phyloP scores from a whole-genome alignment of 2,888 invertebrate genomes.

The Drepana falcataria region DNA sequence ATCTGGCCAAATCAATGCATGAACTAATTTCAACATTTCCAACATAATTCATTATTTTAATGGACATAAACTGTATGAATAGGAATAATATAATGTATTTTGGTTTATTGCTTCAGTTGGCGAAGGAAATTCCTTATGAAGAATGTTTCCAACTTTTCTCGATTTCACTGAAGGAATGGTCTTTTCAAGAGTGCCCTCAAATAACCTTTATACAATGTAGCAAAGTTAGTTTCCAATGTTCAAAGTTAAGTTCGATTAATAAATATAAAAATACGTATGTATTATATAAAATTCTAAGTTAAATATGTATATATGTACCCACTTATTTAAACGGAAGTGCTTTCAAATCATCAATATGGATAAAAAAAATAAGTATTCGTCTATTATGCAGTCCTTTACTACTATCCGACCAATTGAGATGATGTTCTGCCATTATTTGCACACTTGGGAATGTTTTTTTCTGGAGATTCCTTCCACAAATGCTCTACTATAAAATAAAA shows the following conservation, averaged over 20 bases:
- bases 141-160: constrained; percentile 30
- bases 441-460: no score
- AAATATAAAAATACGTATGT: background rate
- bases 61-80: constrained; percentile 20
- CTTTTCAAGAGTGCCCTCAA: constrained; percentile 8
- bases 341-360: no score
- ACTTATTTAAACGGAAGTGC: no score
- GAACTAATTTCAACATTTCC: constrained; percentile 5
- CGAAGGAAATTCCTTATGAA: constrained; percentile 31
- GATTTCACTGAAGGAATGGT: constrained; percentile 16
- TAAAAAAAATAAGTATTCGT: no score
- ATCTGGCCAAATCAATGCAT: background rate
- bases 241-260: background rate
- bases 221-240: background rate
- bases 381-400: no score
- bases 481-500: no score
- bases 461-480: no score
- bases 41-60: constrained; percentile 29
- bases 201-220: constrained; percentile 10
- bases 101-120: constrained; percentile 21
- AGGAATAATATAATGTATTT: constrained; percentile 23
- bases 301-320: no score
- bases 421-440: no score
- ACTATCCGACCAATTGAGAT: no score
- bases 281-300: no score